Evolutionary conservation across 2,888 invertebrate genomes (phyloP), one percentile per base, ranked within the genome.

Genomic region (Apotomis capreana): DNA sequence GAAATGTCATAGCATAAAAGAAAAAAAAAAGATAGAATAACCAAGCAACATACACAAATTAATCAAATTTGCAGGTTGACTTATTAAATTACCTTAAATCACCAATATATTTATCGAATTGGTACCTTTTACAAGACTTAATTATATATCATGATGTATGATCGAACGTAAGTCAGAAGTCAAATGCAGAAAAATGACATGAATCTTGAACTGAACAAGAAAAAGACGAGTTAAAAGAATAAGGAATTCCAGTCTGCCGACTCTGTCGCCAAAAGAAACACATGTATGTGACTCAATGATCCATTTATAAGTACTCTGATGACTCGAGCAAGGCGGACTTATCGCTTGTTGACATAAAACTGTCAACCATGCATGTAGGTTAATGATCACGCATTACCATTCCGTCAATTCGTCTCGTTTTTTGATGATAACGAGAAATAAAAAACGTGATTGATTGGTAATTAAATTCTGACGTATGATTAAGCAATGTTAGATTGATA

Each of bases 221-320:
- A 15, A 46, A 46, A 46, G 46, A 46, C 3, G 46, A 9, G 40
- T 46, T 9, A 46, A 46, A 9, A 46, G 6, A 49, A 44, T 40
- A 8, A 61, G 26, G 44, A 36, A 51, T 52, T 12, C 12, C 26
- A 26, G 46, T 54, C 44, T 64, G 4, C 15, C 40, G 40, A 54
- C 37, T 54, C 46, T 44, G 44, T 59, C 44, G 63, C 40, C 10
- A 15, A 58, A 62, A 40, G 37, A 46, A 65, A 51, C 69, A 71
- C 68, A 58, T 71, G 71, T 57, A 51, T 26, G 51, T 71, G 71
- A 71, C 57, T 71, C 71, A 71, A 61, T 44, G 57, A 44, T 51
- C 62, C 62, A 40, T 57, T 67, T 67, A 61, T 55, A 62, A 68
- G 51, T 62, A 62, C 55, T 51, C 44, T 44, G 67, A 51, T 36